Conservation (phyloP, 1,140 invertebrate genomes). For the Anagrus nilaparvatae region DNA sequence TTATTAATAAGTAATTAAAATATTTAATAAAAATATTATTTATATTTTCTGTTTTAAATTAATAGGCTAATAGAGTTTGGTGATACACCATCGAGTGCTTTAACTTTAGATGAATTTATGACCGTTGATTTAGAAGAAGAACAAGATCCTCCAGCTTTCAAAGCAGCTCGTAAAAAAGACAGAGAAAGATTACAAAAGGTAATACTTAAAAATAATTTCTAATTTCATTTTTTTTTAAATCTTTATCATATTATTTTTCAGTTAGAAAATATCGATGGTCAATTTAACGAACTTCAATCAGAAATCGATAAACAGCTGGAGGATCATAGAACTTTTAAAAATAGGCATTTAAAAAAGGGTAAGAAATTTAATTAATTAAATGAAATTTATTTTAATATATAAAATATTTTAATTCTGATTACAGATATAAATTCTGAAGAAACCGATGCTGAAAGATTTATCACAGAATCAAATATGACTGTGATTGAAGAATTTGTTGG, state of each 20-base stretch:
- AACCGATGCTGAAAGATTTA: conserved; percentile 44
- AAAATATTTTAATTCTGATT: background rate
- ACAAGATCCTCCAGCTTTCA: conserved; percentile 92
- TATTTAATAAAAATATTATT: background rate
- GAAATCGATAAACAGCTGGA: conserved; percentile 70
- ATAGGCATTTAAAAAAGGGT: background rate
- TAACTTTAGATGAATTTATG: conserved; percentile 96
- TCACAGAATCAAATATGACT: conserved; percentile 47
- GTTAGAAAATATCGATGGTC: conserved; percentile 39
- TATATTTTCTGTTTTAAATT: conserved; percentile 14
- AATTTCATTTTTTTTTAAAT: conserved; percentile 3
- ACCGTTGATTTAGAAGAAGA: conserved; percentile 93
- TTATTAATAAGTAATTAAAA: background rate
- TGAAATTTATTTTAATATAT: too few species aligned
- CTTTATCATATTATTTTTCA: conserved; percentile 12
- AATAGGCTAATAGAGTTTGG: conserved; percentile 84
- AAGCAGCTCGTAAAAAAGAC: conserved; percentile 77
- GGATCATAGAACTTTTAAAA: conserved; percentile 40
- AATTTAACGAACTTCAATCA: conserved; percentile 59
- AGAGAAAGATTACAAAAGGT: conserved; percentile 69
- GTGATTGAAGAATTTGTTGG: conserved; percentile 42
- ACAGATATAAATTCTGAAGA: conserved; percentile 25
- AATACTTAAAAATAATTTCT: conserved; percentile 15
- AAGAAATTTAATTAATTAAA: background rate
- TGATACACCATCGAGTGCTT: conserved; percentile 41